Base-by-base conservation (phyloP, 2,113 vertebrate species). In the Oreochromis tanganicae region DNA sequence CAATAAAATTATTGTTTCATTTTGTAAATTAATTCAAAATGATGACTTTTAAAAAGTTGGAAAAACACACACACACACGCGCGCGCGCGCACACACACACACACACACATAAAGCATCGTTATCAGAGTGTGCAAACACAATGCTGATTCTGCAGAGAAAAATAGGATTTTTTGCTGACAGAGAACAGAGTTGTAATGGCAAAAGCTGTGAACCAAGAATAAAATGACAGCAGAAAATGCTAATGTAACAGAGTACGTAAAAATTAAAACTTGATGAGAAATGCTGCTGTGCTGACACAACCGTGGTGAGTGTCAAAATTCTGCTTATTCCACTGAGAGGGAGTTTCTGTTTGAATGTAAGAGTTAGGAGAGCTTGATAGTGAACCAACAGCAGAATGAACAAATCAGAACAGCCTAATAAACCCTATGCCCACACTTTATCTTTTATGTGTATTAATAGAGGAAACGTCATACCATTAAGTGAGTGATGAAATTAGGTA, bases 121-220 rank as follows among this genome's bases (percentile, higher is more conserved):
- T 83, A 92, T 88, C 54, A 81, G 80, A 61, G 56, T 55, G 79
- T 63, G 84, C 89, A 82, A 88, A 89, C 92, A 88, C 91, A 92
- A 91, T 79, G 92, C 92, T 94, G 92, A 94, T 90, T 81, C 50
- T 43, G 88, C 92, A 93, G 56, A 91, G 86, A 93, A 91, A 87
- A 93, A 91, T 89, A 81, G 88, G 48, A 75, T 89, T 88, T 92
- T 91, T 88, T 91, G 92, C 92, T 95, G 93, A 95, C 93, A 88
- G 71, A 84, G 66, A 89, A 80, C 63, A 89, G 57, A 88, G 79
- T 61, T 80, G 56, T 88, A 92, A 94, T 92, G 75, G 87, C 78
- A 75, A 93, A 92, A 86, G 75, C 92, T 81, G 59, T 88, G 83
- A 86, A 90, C 83, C 92, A 75, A 82, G 90, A 88, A 91, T 88